phyloP scores from a whole-genome alignment of 2,113 vertebrate genomes.

The Pseudonaja textilis region DNA sequence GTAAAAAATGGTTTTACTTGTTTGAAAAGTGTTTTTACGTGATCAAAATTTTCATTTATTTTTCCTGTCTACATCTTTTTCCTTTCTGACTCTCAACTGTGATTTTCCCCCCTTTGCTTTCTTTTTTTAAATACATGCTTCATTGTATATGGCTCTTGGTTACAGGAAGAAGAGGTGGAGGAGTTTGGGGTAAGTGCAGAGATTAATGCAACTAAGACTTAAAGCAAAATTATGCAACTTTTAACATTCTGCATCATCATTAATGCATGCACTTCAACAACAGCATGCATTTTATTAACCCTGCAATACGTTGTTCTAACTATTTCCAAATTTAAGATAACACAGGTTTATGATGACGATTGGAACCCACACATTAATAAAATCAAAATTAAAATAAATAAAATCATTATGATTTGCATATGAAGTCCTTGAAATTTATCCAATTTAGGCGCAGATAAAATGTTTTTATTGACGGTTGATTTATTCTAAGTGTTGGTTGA shows the following conservation, averaged over 20 bases:
- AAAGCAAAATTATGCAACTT: slow-evolving; percentile 66
- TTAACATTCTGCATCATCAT: slow-evolving; percentile 76
- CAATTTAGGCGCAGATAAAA: neutral
- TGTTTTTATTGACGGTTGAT: neutral
- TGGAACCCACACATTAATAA: slow-evolving; percentile 37
- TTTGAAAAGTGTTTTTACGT: slow-evolving; percentile 63
- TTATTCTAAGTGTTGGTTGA: neutral
- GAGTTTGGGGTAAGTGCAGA: slow-evolving; percentile 98
- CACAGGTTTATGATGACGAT: neutral
- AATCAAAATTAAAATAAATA: neutral
- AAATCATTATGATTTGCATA: too few species aligned
- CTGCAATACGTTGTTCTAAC: slow-evolving; percentile 57
- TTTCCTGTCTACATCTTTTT: slow-evolving; percentile 73
- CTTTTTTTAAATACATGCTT: slow-evolving; percentile 86
- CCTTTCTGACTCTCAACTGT: slow-evolving; percentile 73
- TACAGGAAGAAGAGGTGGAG: slow-evolving; percentile 99
- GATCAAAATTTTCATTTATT: slow-evolving; percentile 66
- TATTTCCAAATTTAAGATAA: slow-evolving; percentile 34
- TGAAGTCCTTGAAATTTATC: neutral
- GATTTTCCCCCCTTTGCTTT: slow-evolving; percentile 82
- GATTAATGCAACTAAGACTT: slow-evolving; percentile 71
- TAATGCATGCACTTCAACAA: slow-evolving; percentile 75
- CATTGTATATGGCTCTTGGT: slow-evolving; percentile 96
- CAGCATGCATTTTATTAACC: slow-evolving; percentile 80
- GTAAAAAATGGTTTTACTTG: slow-evolving; percentile 61